Evolutionary conservation across 2,113 vertebrate genomes (phyloP).

Genomic region (Arenaria interpres): DNA sequence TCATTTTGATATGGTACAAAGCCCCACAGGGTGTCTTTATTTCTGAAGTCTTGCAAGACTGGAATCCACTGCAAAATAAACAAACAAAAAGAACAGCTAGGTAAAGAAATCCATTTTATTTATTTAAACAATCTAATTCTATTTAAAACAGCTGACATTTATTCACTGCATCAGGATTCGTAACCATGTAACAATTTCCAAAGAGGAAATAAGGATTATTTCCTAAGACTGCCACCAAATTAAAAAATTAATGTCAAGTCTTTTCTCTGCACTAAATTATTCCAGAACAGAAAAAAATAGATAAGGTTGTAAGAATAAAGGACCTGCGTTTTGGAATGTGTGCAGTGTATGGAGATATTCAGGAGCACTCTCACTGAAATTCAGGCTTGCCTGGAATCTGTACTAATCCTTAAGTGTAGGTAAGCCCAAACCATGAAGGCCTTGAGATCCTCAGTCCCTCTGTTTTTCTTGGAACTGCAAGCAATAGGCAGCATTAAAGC

Average conservation of each 20-base stretch:
- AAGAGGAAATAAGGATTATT: not conserved
- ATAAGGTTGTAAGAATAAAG: not conserved
- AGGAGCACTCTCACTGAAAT: not conserved
- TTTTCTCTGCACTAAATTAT: not conserved
- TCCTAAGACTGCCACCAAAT: not conserved
- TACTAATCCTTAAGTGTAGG: not conserved
- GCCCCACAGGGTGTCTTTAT: slow-evolving; percentile 85
- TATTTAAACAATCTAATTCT: not conserved
- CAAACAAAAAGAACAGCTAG: not conserved
- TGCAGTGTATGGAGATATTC: not conserved
- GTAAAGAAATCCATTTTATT: not conserved
- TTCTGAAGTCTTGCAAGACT: slow-evolving; percentile 86
- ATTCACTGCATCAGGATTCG: not conserved
- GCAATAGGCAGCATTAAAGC: not conserved
- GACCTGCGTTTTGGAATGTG: not conserved
- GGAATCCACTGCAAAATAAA: slow-evolving; percentile 82
- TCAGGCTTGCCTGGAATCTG: not conserved
- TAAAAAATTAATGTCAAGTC: not conserved
- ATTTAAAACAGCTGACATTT: not conserved
- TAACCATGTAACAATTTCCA: not conserved
- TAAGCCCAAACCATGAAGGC: not conserved
- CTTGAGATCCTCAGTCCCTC: not conserved
- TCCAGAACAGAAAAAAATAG: not conserved
- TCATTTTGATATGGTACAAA: slow-evolving; percentile 76
- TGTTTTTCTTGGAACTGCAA: not conserved